These are phyloP conservation scores for Enteromius mattozi DNA, from an alignment of 2,797 vertebrate genomes.

Conservation along the genomic window DNA sequence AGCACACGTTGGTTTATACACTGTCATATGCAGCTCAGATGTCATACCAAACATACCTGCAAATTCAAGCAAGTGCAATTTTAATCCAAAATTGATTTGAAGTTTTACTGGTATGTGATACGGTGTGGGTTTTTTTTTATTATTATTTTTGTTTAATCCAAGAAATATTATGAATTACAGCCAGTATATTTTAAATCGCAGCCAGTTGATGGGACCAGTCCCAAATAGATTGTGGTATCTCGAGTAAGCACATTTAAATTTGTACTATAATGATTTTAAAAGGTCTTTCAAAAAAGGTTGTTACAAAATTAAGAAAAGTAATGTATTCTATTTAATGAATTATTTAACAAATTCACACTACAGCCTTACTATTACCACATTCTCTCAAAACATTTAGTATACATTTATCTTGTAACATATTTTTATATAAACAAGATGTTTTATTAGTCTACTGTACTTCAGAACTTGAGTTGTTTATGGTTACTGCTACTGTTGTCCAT, in stretches of 20 bases:
- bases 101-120: background rate
- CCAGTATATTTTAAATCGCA: conserved; percentile 15
- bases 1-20: conserved; percentile 2
- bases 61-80: conserved; percentile 37
- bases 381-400: background rate
- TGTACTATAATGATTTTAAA: background rate
- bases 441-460: background rate
- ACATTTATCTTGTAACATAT: conserved; percentile 9
- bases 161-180: background rate
- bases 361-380: background rate
- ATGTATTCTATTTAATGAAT: background rate
- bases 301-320: background rate
- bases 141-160: background rate
- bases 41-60: conserved; percentile 19
- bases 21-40: background rate
- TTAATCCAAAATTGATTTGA: background rate
- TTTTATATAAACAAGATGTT: background rate
- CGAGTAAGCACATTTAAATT: background rate
- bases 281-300: background rate
- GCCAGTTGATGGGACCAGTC: background rate
- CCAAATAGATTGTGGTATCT: background rate
- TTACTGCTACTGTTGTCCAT: conserved; percentile 3
- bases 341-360: background rate
- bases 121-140: background rate
- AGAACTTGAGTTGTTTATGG: background rate